Conservation (phyloP, 2,797 vertebrate species). For the Mormyrops boulengeri region DNA sequence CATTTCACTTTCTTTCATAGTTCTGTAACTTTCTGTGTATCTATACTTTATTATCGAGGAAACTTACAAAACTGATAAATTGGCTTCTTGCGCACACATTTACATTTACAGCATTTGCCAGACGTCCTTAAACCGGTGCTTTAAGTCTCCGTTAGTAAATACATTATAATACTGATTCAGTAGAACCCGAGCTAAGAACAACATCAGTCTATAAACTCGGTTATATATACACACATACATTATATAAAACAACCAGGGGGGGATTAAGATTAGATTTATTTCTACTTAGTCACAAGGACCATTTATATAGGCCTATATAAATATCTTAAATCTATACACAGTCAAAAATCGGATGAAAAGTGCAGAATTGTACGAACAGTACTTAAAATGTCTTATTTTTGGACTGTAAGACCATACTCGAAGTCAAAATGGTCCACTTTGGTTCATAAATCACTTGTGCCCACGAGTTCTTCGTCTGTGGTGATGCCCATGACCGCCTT, state of each 20-base stretch:
- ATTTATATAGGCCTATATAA: constrained; percentile 38
- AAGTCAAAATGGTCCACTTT: neutral
- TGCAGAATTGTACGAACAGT: constrained; percentile 34
- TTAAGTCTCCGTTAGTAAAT: neutral
- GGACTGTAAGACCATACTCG: neutral
- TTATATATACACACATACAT: neutral
- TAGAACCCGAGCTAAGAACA: neutral
- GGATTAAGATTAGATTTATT: constrained; percentile 35
- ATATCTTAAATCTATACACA: constrained; percentile 18
- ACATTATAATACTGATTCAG: neutral
- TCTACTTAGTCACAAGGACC: constrained; percentile 40
- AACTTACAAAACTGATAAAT: neutral
- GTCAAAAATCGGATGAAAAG: constrained; percentile 33
- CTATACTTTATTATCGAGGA: neutral
- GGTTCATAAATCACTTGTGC: constrained; percentile 35
- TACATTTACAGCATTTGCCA: neutral
- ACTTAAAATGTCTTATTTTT: neutral
- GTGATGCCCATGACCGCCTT: constrained; percentile 32
- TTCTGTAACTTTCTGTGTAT: neutral
- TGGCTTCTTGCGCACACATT: neutral
- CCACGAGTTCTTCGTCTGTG: constrained; percentile 51
- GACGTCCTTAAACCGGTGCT: neutral
- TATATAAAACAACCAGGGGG: neutral
- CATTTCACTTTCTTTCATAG: neutral
- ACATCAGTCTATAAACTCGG: neutral